phyloP scores from a whole-genome alignment of 2,797 vertebrate genomes.

The Liparis tanakae region DNA sequence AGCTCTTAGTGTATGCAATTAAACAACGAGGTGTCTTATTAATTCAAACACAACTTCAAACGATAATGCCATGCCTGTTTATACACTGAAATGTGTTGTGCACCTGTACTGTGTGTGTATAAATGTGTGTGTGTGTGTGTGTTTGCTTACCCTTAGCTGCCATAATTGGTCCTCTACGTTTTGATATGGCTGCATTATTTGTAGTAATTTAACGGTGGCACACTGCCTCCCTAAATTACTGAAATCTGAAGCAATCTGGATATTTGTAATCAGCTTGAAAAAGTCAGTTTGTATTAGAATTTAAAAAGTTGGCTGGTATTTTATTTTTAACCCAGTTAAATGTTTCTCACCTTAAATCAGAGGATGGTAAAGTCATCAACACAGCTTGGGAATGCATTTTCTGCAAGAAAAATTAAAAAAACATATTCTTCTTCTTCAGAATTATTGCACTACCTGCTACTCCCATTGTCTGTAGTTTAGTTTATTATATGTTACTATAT shows the following conservation, averaged over 20 bases:
- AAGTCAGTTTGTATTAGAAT: background rate
- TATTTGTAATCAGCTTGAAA: background rate
- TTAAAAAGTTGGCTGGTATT: background rate
- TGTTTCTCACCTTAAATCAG: background rate
- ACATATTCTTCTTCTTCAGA: background rate
- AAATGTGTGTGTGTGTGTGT: background rate
- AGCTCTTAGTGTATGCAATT: background rate
- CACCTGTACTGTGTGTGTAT: background rate
- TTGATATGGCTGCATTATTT: background rate
- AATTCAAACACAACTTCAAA: background rate
- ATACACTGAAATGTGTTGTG: background rate
- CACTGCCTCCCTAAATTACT: background rate
- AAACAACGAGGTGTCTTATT: background rate
- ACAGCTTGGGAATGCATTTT: conserved; percentile 3
- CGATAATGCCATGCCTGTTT: background rate
- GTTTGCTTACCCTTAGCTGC: background rate
- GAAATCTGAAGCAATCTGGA: background rate
- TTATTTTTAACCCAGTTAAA: background rate
- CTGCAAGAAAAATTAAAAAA: background rate
- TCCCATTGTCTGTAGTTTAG: too few species aligned
- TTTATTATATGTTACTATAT: too few species aligned
- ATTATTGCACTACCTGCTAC: too few species aligned
- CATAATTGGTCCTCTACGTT: background rate
- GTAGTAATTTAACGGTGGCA: conserved; percentile 1
- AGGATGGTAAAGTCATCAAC: conserved; percentile 3